These are phyloP conservation scores for Pseudococcus viburni DNA, from an alignment of 2,888 invertebrate species.

Conservation along the genomic window DNA sequence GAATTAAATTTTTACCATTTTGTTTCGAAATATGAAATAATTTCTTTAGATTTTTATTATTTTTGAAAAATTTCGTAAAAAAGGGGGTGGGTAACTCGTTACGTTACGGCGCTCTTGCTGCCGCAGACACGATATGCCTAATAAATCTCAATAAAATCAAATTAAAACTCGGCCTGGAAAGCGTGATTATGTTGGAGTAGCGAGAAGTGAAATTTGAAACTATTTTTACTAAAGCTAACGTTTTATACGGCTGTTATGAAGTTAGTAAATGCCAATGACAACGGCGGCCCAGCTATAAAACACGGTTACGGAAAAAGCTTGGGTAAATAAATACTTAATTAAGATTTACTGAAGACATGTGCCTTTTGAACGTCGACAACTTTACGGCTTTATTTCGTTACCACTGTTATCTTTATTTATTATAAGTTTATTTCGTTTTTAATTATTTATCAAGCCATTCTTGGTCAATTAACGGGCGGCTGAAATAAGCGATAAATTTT, in stretches of 20 bases:
- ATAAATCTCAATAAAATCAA: conserved; percentile 51
- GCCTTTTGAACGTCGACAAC: conserved; percentile 53
- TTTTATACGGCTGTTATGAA: conserved; percentile 47
- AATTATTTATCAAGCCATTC: conserved; percentile 40
- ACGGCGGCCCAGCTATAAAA: conserved; percentile 26
- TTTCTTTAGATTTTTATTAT: background rate
- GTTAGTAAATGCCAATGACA: conserved; percentile 37
- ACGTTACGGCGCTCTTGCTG: background rate
- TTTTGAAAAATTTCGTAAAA: too few relatives aligned
- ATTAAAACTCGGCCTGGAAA: conserved; percentile 48
- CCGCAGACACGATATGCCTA: conserved; percentile 6
- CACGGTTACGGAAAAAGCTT: conserved; percentile 48
- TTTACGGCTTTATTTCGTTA: conserved; percentile 54
- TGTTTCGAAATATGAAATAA: background rate
- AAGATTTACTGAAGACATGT: conserved; percentile 53
- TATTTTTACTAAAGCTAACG: conserved; percentile 34
- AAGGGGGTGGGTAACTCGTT: background rate
- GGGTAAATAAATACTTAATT: conserved; percentile 53
- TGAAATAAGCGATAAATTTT: conserved; percentile 30
- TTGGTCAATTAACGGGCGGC: conserved; percentile 10
- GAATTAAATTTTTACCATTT: background rate
- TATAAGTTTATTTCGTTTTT: conserved; percentile 48
- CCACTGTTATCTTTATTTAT: conserved; percentile 52
- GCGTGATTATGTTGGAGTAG: conserved; percentile 32
- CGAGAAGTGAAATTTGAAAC: conserved; percentile 48